These are phyloP conservation scores for Tenthredo scrophulariae DNA, from an alignment of 2,888 invertebrate genomes.

Conservation along the genomic window DNA sequence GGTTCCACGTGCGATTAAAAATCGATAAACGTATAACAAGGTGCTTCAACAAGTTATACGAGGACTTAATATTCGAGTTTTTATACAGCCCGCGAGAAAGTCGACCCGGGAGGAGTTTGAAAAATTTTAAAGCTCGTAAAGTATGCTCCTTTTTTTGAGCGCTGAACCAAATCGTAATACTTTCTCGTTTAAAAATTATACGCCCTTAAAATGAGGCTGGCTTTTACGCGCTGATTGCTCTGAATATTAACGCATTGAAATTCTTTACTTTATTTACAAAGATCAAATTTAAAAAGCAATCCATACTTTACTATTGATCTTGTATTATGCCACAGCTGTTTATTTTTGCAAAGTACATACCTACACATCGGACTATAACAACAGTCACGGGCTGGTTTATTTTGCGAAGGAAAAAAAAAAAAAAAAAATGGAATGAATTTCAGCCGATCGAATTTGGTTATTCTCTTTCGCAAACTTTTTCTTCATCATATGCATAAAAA, in stretches of 20 bases:
- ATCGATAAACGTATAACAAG: neutral
- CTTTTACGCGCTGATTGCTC: neutral
- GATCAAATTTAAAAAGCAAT: neutral
- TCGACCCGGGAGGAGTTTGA: neutral
- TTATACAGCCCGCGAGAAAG: neutral
- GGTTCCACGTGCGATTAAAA: neutral
- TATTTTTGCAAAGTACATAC: neutral
- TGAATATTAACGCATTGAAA: neutral
- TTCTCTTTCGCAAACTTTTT: neutral
- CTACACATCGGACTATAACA: neutral
- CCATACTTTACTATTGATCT: neutral
- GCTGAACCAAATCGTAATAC: slow-evolving; percentile 3
- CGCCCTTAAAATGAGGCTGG: neutral
- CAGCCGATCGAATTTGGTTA: neutral
- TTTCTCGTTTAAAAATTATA: neutral
- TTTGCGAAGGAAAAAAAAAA: neutral
- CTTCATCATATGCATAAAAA: neutral
- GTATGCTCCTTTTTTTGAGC: neutral
- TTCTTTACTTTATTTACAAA: neutral
- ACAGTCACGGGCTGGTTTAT: neutral
- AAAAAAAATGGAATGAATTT: neutral
- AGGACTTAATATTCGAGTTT: neutral
- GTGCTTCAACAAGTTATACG: neutral
- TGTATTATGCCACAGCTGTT: neutral
- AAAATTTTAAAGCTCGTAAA: neutral